Evolutionary conservation across 1,140 invertebrate genomes (phyloP).

Genomic region (Bombus picipes): DNA sequence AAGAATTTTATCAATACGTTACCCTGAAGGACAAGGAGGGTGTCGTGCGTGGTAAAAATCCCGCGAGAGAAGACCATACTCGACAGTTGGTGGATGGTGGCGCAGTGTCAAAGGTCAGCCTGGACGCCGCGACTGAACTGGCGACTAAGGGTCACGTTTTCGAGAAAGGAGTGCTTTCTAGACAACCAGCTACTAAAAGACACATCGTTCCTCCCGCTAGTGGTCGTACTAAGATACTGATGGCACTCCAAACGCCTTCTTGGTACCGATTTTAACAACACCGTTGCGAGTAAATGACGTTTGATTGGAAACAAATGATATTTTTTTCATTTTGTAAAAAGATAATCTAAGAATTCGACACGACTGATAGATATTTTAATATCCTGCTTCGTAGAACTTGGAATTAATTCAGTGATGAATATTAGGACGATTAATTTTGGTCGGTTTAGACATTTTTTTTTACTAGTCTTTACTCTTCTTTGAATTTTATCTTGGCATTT

Average conservation of each 20-base stretch:
- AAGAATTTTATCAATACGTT: conserved; percentile 80
- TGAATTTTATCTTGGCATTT: background rate
- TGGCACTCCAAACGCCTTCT: conserved; percentile 79
- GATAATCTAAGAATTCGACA: background rate
- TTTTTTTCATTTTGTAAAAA: background rate
- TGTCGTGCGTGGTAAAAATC: conserved; percentile 75
- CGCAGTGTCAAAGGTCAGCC: conserved; percentile 75
- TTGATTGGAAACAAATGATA: background rate
- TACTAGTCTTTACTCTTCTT: background rate
- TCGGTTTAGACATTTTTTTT: background rate
- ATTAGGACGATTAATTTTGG: background rate
- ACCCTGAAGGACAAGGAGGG: conserved; percentile 78
- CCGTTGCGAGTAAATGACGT: background rate
- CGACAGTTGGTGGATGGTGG: conserved; percentile 79
- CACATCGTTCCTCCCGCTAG: conserved; percentile 73
- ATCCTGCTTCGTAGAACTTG: background rate
- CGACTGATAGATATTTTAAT: background rate
- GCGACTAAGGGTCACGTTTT: conserved; percentile 78
- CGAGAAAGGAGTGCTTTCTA: conserved; percentile 77
- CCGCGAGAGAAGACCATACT: conserved; percentile 76
- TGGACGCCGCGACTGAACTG: conserved; percentile 78
- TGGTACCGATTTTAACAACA: conserved; percentile 80
- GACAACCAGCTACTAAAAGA: conserved; percentile 70
- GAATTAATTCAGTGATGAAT: background rate
- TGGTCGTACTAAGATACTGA: conserved; percentile 78